Base-by-base conservation (phyloP, 37 sponge, comb jelly and placozoan genomes). In the Theonella swinhoei region DNA sequence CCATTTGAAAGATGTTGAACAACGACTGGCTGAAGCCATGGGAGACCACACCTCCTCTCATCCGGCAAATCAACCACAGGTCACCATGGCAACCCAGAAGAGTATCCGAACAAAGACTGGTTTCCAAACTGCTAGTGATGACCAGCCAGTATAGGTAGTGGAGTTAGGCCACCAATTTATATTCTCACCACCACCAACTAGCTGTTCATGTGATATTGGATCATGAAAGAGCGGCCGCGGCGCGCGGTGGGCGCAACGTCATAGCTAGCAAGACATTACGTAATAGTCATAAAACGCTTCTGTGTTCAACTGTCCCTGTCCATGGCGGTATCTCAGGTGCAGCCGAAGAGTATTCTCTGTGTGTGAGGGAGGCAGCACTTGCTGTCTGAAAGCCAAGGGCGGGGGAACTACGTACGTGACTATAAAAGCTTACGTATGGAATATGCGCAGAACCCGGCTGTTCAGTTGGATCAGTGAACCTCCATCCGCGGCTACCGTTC, bases 1-100 rank as follows among this genome's bases (percentile, higher is more conserved):
- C 24, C 28, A 47, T 26, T 72, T 54, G 63, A 26, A 23, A 30
- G 77, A 84, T 41, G 77, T 85, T 75, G 85, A 76, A 61, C 58
- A 58, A 39, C 87, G 79, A 69, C 87, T 88, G 47, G 68, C 73
- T 36, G 88, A 88, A 23, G 88, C 88, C 43, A 88, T 88, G 78
- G 58, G 64, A 3, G 84, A 83, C 26, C 47, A 39, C 4, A 31
- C 35, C 36, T 31, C 24, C 78, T 31, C 60, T 38, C 7, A 36
- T 77, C 39, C 34, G 35, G 64, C 78, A 63, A 4, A 63, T 17
- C 54, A 47, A 47, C 54, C 54, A 7, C 54, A 47, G 54, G 14
- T 80, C 30, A 67, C 80, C 34, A 68, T 66, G 39, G 69, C 58
- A 42, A 76, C 76, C 37, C 28, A 23, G 23, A 42, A 26, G 35